These are phyloP conservation scores for Hippocampus comes DNA, from an alignment of 2,113 vertebrate genomes.

Conservation along the genomic window DNA sequence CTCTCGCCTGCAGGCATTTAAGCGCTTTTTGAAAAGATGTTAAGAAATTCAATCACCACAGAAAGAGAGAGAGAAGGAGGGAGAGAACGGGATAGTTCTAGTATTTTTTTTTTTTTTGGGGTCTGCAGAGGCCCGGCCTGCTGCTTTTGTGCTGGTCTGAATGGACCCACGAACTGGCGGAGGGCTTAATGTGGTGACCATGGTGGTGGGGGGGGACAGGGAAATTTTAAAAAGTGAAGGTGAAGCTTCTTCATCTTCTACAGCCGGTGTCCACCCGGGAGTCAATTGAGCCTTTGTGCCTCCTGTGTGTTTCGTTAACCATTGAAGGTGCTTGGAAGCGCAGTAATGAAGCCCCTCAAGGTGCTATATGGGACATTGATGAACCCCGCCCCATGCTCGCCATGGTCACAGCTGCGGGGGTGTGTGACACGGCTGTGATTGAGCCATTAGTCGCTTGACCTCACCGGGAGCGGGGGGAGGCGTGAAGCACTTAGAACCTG, in stretches of 20 bases:
- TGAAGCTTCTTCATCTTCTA: constrained; percentile 6
- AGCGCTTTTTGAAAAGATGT: constrained; percentile 99
- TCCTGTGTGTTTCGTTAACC: constrained; percentile 85
- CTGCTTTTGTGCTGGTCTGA: constrained; percentile 94
- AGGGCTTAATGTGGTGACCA: constrained; percentile 66
- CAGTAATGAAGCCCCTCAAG: constrained; percentile 87
- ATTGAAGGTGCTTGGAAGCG: constrained; percentile 83
- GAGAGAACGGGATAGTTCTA: constrained; percentile 55
- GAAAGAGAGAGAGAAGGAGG: constrained; percentile 71
- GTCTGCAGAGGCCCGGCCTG: constrained; percentile 94
- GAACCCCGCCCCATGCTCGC: constrained; percentile 44
- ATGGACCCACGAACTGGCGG: constrained; percentile 79
- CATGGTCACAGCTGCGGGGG: constrained; percentile 46
- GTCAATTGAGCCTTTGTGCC: constrained; percentile 85
- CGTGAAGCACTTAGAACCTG: constrained; percentile 18
- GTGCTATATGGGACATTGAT: constrained; percentile 62
- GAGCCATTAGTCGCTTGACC: constrained; percentile 94
- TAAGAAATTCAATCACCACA: constrained; percentile 99
- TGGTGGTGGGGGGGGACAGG: constrained; percentile 60
- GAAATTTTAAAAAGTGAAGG: constrained; percentile 65
- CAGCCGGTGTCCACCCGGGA: constrained; percentile 47
- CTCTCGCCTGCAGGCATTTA: constrained; percentile 99
- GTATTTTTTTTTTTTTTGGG: constrained; percentile 41
- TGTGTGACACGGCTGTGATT: constrained; percentile 90
- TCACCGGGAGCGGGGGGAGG: constrained; percentile 61